Evolutionary conservation across 2,113 vertebrate species (phyloP).

Genomic region (Bambusicola thoracicus): DNA sequence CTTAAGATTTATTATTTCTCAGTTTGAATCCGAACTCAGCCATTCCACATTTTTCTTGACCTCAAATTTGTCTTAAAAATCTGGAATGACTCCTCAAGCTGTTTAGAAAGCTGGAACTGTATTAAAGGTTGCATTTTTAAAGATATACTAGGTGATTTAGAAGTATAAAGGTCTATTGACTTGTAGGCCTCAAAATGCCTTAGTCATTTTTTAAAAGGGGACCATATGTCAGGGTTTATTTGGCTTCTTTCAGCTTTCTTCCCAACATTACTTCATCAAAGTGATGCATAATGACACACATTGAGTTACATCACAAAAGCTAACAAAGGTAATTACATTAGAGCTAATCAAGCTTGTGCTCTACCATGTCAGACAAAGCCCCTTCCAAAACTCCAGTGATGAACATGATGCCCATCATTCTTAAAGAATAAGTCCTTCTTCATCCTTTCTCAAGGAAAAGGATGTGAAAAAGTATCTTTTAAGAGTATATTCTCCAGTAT

Average conservation of each 20-base stretch:
- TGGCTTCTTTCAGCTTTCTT: not conserved
- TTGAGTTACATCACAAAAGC: slow-evolving; percentile 1
- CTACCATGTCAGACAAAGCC: not conserved
- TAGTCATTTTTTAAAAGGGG: not conserved
- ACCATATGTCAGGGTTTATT: not conserved
- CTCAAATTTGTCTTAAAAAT: not conserved
- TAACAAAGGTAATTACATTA: slow-evolving; percentile 9
- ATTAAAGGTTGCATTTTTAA: slow-evolving; percentile 19
- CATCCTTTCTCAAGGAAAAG: not conserved
- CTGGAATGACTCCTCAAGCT: not conserved
- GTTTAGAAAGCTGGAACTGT: not conserved
- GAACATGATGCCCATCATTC: not conserved
- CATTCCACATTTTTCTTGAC: not conserved
- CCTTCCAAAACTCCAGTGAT: not conserved
- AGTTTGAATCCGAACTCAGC: not conserved
- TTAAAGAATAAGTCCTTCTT: not conserved
- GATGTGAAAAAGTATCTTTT: not conserved
- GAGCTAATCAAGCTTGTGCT: slow-evolving; percentile 2
- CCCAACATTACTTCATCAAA: not conserved
- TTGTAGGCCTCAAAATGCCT: not conserved
- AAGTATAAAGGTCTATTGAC: not conserved
- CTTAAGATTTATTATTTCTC: not conserved
- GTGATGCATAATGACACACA: not conserved
- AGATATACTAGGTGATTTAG: not conserved
- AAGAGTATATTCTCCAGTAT: not conserved